Evolutionary conservation across 2,113 vertebrate species (phyloP), one percentile per base, ranked within the genome.

Genomic region (Sebastes schlegelii): DNA sequence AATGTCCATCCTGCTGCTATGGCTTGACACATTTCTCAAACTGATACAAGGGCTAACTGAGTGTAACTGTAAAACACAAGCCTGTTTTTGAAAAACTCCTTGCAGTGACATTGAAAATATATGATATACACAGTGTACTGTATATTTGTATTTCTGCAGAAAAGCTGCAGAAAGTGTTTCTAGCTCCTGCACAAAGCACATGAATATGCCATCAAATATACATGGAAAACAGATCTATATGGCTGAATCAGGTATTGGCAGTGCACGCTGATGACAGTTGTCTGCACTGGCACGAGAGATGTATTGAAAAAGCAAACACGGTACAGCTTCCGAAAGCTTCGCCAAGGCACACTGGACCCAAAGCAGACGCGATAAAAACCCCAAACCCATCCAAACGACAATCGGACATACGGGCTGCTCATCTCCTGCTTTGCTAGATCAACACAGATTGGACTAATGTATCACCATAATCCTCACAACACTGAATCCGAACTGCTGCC

Each of bases 381-480:
- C 74, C 69, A 71, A 87, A 86, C 62, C 80, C 69, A 78, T 85
- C 80, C 83, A 85, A 86, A 83, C 68, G 73, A 83, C 69, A 68
- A 86, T 85, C 77, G 78, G 84, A 91, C 91, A 92, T 90, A 86
- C 69, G 87, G 82, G 79, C 88, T 84, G 83, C 73, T 89, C 78
- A 83, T 89, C 86, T 90, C 86, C 86, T 71, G 88, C 80, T 89
- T 83, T 88, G 76, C 79, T 87, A 82, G 78, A 93, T 92, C 85
- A 91, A 91, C 93, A 93, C 88, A 91, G 86, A 92, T 83, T 84
- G 87, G 88, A 85, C 88, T 84, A 84, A 88, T 85, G 78, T 63
- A 83, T 86, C 88, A 65, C 74, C 83, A 72, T 84, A 90, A 88
- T 91, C 86, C 86, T 90, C 79, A 80, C 82, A 85, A 86, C 75